These are phyloP conservation scores for Falcunculus frontatus DNA, from an alignment of 2,113 vertebrate genomes.

Conservation along the genomic window DNA sequence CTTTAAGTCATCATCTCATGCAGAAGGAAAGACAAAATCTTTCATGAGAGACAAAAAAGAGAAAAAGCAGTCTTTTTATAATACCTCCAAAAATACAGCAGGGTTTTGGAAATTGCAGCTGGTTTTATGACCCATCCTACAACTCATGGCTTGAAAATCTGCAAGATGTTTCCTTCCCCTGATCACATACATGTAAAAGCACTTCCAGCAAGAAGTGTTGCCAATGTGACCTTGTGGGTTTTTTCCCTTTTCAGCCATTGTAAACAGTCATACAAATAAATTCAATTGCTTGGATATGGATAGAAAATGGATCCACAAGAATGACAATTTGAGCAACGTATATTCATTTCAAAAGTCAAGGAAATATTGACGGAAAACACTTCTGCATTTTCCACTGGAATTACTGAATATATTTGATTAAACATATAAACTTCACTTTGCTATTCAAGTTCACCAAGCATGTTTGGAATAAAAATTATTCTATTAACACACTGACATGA, in stretches of 20 bases:
- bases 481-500: conserved; percentile 40
- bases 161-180: background rate
- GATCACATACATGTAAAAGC: background rate
- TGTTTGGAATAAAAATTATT: conserved; percentile 58
- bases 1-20: background rate
- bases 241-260: background rate
- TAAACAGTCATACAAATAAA: background rate
- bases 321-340: background rate
- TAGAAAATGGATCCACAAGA: background rate
- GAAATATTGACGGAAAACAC: conserved; percentile 35
- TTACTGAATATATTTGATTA: conserved; percentile 54
- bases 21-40: background rate
- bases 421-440: conserved; percentile 35
- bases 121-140: background rate
- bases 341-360: conserved; percentile 39
- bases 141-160: background rate
- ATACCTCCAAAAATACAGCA: background rate
- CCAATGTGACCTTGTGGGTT: background rate
- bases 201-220: background rate
- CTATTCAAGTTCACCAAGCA: conserved; percentile 43
- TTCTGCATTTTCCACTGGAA: conserved; percentile 42
- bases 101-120: background rate
- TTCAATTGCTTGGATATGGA: background rate
- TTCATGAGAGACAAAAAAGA: background rate
- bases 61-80: background rate